Evolutionary conservation across 1,140 invertebrate species (phyloP), one percentile per base, ranked within the genome.

Genomic region (Zaprionus tsacasi): DNA sequence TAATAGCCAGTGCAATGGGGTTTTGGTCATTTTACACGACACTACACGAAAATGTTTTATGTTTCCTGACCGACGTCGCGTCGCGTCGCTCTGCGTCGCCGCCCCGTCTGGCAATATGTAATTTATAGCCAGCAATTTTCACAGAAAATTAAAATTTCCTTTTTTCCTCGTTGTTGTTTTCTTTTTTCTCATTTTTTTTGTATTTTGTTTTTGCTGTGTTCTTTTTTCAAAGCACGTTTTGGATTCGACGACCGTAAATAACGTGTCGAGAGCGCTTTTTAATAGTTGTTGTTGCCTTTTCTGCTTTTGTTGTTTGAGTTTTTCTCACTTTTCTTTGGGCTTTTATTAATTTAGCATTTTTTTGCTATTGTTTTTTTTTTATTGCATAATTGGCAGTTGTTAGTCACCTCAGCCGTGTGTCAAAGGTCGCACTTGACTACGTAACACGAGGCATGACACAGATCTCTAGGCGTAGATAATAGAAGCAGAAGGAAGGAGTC

Each of bases 341-440:
- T 66, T 76, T 83, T 85, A 85, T 83, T 83, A 82, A 82, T 82
- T 82, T 77, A 61, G 76, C 35, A 66, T 77, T 80, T 21, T 21
- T 21, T 21, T 21, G n/a, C n/a, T n/a, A n/a, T 21, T 21, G 1
- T 21, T 21, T 1, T 21, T 21, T 21, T 78, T 83, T 80, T 83
- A 85, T 83, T 85, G 74, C 81, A 83, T 83, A 83, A 83, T 83
- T 83, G 81, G 64, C 81, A 83, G 81, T 85, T 83, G 74, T 83
- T 79, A 57, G 68, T 65, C 68, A 33, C 36, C 33, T 35, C 38
- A 21, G 68, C 54, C 69, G 60, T 79, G 61, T 79, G 80, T 70
- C 76, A 79, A 82, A 82, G 76, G 75, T 82, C 71, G 78, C 33
- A 76, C 73, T 76, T 76, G 45, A 76, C 55, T 75, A 65, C 11